Base-by-base conservation (phyloP, 2,888 invertebrate species). In the Tholera decimalis region DNA sequence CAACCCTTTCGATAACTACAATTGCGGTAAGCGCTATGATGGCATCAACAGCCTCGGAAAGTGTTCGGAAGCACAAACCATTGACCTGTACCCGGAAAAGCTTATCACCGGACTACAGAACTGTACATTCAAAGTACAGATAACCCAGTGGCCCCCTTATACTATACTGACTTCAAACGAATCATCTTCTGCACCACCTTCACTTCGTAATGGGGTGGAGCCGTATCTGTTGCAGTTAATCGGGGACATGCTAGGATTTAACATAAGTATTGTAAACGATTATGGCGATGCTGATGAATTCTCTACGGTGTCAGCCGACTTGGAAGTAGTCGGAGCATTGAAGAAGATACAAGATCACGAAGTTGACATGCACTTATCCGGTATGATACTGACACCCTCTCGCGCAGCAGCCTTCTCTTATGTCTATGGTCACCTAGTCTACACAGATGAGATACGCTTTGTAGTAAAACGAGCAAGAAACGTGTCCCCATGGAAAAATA, bases 1-100 rank as follows among this genome's bases (percentile, higher is more conserved):
- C 67, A 89, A 93, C 61, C 89, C 92, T 1, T 92, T 85, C 46
- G 88, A 89, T 54, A 88, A 92, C 53, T 89, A 85, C 49, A 85
- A 85, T 0, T 93, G 93, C 44, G 93, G 93, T 5, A 87, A 85
- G 63, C 77, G 80, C 22, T 93, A 87, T 55, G 79, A 84, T 11
- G 64, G 68, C 44, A 73, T 90, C 4, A 86, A 87, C 37, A 71
- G 83, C 35, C 80, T 83, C 3, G 93, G 93, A 6, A 83, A 86
- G 59, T 93, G 92, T 71, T 66, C 64, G 4, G 46, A 73, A 9
- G 51, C 72, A 15, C 26, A 72, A 0, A 50, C 35, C 0, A 2
- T 55, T 9, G 43, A 83, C 49, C 61, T 91, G 4, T 90, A 82
- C 61, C 85, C 86, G 2, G 18, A 82, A 2, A 91, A 89, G 75